Evolutionary conservation across 1,140 invertebrate species (phyloP), one percentile per base, ranked within the genome.

Genomic region (Galleria mellonella): DNA sequence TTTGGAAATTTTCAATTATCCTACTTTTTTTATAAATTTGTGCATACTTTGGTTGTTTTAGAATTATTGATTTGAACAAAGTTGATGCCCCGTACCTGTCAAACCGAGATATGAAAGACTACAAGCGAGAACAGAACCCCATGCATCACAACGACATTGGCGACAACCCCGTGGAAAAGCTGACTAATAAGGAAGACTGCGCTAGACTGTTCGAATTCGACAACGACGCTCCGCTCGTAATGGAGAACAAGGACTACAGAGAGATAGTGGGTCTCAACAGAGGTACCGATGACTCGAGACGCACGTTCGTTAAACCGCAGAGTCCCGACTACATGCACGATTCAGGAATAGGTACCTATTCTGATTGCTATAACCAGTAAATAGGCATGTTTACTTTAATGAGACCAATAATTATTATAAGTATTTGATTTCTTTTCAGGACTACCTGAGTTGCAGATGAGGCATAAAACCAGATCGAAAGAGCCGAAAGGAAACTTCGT

Each of bases 251-350:
- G 50, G 81, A 84, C 45, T 84, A 75, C 39, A 61, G 78, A 46
- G 81, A 84, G 50, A 75, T 85, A 44, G 65, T 83, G 8, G 71
- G 71, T 14, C 66, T 83, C 41, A 78, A 79, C 52, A 83, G 75
- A 78, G 78, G 73, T 50, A 73, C 74, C 8, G 74, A 79, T 29
- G 78, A 84, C 51, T 73, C 70, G 1, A 60, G 77, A 43, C 74
- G 81, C 29, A 85, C 78, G 9, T 83, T 85, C 55, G 68, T 74
- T 3, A 85, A 85, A 47, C 70, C 76, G 12, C 75, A 76, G 36
- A 87, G 84, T 57, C 83, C 86, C n/a, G 86, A 87, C 65, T 83
- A 85, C 42, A 87, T 87, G 86, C 83, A 78, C 55, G 86, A 86
- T 61, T 86, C 86, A 55, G 85, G 85, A 74, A 87, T 86, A 52